Conservation (phyloP, 2,113 vertebrate species). For the Ictalurus punctatus region DNA sequence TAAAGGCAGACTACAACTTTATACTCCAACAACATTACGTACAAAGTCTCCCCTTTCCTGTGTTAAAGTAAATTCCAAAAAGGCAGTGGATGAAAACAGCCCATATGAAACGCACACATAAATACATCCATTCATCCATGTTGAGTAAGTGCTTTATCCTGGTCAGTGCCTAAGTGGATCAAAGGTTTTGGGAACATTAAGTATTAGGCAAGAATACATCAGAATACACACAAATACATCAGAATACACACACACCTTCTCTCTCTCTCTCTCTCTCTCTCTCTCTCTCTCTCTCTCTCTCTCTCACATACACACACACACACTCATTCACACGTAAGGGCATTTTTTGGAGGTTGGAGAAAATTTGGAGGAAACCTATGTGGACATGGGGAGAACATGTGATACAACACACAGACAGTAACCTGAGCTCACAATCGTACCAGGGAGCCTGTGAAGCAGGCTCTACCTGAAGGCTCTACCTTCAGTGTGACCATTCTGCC, state of each 20-base stretch:
- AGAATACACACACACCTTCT: not conserved
- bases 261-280: too few species aligned
- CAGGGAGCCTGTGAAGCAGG: not conserved
- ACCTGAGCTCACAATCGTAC: not conserved
- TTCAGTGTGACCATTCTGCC: not conserved
- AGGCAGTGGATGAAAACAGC: not conserved
- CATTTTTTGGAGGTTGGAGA: not conserved
- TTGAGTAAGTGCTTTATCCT: not conserved
- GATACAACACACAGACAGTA: not conserved
- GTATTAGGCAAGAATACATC: not conserved
- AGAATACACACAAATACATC: not conserved
- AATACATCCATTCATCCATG: not conserved
- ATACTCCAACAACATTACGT: not conserved
- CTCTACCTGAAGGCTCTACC: not conserved
- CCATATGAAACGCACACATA: not conserved
- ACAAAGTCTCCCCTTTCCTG: not conserved
- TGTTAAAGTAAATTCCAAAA: not conserved
- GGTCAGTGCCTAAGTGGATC: not conserved
- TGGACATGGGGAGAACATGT: not conserved
- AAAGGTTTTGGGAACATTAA: not conserved
- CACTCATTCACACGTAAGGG: not conserved
- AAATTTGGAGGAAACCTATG: not conserved
- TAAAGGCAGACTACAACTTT: not conserved
- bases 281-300: too few species aligned
- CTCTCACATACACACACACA: not conserved